Base-by-base conservation (phyloP, 2,797 vertebrate species). In the Bufotes viridis region DNA sequence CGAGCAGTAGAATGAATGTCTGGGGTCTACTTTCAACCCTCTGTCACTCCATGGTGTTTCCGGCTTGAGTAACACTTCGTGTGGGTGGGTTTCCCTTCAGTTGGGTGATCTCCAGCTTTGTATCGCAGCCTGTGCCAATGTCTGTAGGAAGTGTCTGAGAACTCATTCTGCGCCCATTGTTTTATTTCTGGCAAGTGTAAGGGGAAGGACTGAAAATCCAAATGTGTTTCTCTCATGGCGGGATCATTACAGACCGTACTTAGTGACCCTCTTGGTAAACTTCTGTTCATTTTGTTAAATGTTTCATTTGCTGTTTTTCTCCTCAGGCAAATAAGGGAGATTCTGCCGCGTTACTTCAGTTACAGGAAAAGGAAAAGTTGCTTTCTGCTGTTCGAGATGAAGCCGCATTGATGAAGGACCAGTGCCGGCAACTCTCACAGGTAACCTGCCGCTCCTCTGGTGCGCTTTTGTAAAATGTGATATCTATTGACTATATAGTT, bases 361-460 rank as follows among this genome's bases (percentile, higher is more conserved):
- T 97, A 26, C 96, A 96, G 90, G 98, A 99, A 90, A 96, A 96
- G 90, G 98, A 98, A 85, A 96, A 97, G 13, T 93, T 98, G 87
- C 94, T 99, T 0, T 91, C 92, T 69, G 96, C 95, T 0, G 79
- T 97, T 88, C 97, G 96, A 93, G 98, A 99, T 92, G 98, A 99
- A 90, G 95, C 96, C 42, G 95, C 96, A 11, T 94, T 96, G 8
- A 93, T 96, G 78, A 99, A 98, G 94, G 98, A 98, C 90, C 97
- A 98, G 95, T 98, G 96, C 93, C 98, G 99, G 91, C 97, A 99
- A 92, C 95, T 99, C 89, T 96, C 95, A 78, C 98, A 99, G 98
- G 98, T 99, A 93, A 90, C 57, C 1, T 13, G 34, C 72, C 1
- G 74, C 74, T 14, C 10, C 22, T 53, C 11, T 34, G 5, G 15